These are phyloP conservation scores for Microcaecilia unicolor DNA, from an alignment of 2,797 vertebrate species.

Conservation along the genomic window DNA sequence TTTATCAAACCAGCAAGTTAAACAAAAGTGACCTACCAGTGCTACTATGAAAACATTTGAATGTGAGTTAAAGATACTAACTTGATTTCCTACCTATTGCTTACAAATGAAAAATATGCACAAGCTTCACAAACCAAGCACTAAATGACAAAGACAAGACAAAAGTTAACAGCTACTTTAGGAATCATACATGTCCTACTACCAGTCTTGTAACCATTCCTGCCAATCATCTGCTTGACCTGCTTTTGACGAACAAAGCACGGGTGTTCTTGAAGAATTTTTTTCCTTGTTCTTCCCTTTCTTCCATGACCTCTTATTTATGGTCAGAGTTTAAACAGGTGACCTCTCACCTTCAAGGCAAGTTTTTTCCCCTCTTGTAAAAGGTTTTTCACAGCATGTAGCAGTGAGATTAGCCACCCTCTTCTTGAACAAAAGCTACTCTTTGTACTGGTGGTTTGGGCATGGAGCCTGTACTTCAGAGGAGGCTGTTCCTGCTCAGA, in stretches of 20 bases:
- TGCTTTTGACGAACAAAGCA: slow-evolving; percentile 38
- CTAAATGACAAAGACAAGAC: too few species aligned
- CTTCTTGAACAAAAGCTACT: slow-evolving; percentile 77
- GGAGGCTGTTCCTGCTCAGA: slow-evolving; percentile 82
- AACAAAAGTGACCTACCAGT: too few species aligned
- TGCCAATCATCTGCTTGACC: slow-evolving; percentile 41
- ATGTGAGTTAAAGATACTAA: too few species aligned
- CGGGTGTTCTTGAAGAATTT: slow-evolving; percentile 51
- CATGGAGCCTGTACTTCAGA: slow-evolving; percentile 66
- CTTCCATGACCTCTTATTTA: slow-evolving; percentile 59
- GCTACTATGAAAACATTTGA: too few species aligned
- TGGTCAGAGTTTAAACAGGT: slow-evolving; percentile 94
- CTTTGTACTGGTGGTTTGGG: slow-evolving; percentile 70
- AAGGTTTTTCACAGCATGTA: slow-evolving; percentile 63
- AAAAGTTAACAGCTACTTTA: slow-evolving; percentile 5
- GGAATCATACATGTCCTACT: slow-evolving; percentile 12
- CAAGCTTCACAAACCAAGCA: too few species aligned
- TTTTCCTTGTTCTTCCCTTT: slow-evolving; percentile 66
- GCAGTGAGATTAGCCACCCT: slow-evolving; percentile 79
- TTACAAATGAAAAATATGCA: too few species aligned
- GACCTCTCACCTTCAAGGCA: slow-evolving; percentile 83
- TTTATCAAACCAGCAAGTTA: too few species aligned
- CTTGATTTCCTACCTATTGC: too few species aligned
- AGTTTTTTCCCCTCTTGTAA: slow-evolving; percentile 51
- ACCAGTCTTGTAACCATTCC: slow-evolving; percentile 27